Percentiles rank a stretch among this genome's conserved stretches.
These are phyloP conservation scores for Eulemur albifrons DNA, from an alignment of 2,797 vertebrate species.

Conservation along the genomic window DNA sequence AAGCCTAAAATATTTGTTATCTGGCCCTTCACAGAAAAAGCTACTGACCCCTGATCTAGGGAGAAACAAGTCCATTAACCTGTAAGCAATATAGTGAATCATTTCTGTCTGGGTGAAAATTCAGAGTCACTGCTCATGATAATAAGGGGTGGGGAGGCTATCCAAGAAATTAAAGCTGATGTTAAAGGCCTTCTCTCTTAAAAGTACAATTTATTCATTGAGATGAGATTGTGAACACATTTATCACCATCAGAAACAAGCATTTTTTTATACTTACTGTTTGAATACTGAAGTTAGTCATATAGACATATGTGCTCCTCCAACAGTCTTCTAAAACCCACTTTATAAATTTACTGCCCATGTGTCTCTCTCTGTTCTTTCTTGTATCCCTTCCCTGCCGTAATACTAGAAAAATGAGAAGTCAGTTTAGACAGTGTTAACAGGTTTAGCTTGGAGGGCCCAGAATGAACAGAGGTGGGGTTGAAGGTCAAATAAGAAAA, in stretches of 20 bases:
- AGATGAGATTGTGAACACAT: not conserved
- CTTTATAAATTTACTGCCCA: not conserved
- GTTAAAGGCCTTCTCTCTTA: not conserved
- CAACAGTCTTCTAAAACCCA: not conserved
- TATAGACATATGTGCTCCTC: not conserved
- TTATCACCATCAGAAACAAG: not conserved
- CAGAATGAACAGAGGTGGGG: not conserved
- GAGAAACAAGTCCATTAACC: not conserved
- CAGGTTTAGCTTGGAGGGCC: not conserved
- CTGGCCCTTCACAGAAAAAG: not conserved
- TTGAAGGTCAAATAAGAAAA: not conserved
- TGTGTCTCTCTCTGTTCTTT: not conserved
- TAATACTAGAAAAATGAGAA: not conserved
- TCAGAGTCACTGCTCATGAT: not conserved
- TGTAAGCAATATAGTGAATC: not conserved
- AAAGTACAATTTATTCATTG: not conserved
- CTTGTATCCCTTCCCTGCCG: not conserved
- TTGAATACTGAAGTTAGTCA: not conserved
- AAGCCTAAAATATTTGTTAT: not conserved
- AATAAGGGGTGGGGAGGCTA: not conserved
- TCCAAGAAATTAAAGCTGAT: not conserved
- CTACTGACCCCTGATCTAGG: not conserved
- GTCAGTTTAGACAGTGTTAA: not conserved
- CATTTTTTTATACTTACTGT: not conserved
- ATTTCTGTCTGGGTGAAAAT: conserved; percentile 18